These are phyloP conservation scores for Hyles vespertilio DNA, from an alignment of 1,140 invertebrate species.

Conservation along the genomic window DNA sequence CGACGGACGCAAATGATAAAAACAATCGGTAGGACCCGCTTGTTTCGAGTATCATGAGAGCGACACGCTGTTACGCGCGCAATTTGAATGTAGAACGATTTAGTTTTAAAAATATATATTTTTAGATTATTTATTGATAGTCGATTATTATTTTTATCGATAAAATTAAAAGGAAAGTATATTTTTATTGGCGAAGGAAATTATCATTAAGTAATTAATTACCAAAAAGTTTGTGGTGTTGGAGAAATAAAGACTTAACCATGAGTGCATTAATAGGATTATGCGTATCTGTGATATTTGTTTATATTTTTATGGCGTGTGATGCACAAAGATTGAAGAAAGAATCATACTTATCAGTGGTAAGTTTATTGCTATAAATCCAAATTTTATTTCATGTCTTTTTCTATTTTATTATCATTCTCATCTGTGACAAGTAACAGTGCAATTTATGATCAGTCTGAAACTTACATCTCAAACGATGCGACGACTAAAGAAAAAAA, in stretches of 20 bases:
- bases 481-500: too few species aligned
- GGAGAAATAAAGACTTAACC: background rate
- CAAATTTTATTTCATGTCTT: background rate
- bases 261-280: slow-evolving; percentile 1
- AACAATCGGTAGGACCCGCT: background rate
- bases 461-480: too few species aligned
- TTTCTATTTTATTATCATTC: background rate
- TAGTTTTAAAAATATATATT: background rate
- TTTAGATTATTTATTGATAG: background rate
- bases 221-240: too few species aligned
- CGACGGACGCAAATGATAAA: slow-evolving; percentile 3
- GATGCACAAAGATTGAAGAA: background rate
- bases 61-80: background rate
- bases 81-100: too few species aligned
- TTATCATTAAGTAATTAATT: too few species aligned
- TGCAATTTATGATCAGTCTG: background rate
- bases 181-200: too few species aligned
- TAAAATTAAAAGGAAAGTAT: too few species aligned
- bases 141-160: too few species aligned
- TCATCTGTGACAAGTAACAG: background rate
- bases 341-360: slow-evolving; percentile 7
- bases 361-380: background rate
- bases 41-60: background rate
- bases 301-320: background rate
- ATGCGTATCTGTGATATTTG: background rate